A percentile compares a stretch with the other conserved stretches of the same genome.
These are phyloP conservation scores for Octopus sinensis DNA, from an alignment of 1,140 invertebrate species.

Conservation along the genomic window DNA sequence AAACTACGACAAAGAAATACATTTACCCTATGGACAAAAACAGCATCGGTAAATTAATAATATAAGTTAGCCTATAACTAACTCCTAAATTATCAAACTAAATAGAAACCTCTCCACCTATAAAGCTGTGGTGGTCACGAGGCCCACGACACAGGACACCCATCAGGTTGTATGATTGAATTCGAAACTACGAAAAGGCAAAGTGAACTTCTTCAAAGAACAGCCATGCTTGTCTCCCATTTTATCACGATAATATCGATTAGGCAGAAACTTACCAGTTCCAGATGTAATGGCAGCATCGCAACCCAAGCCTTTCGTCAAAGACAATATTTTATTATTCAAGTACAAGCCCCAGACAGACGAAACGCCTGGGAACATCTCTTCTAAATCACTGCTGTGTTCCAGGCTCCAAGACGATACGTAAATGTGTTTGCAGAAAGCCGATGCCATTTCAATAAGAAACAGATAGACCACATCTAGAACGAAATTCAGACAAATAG, in stretches of 20 bases:
- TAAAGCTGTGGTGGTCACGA: too few species aligned
- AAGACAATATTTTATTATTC: conserved; percentile 15
- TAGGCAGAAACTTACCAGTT: conserved; percentile 20
- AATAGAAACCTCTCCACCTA: too few species aligned
- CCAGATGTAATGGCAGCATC: conserved; percentile 29
- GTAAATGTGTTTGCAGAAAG: conserved; percentile 23
- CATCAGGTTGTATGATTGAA: too few species aligned
- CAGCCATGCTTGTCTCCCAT: too few species aligned
- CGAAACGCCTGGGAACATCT: conserved; percentile 23
- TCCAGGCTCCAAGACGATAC: conserved; percentile 29
- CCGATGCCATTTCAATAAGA: conserved; percentile 26
- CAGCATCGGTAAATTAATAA: too few species aligned
- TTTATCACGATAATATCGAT: background rate
- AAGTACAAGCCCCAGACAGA: conserved; percentile 23
- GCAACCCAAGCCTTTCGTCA: conserved; percentile 31
- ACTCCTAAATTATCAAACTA: too few species aligned
- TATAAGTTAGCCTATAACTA: too few species aligned
- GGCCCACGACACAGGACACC: too few species aligned
- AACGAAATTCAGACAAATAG: background rate
- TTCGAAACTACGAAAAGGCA: too few species aligned
- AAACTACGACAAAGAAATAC: too few species aligned
- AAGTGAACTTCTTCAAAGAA: too few species aligned
- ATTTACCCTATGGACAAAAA: too few species aligned
- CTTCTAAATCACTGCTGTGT: conserved; percentile 22
- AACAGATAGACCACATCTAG: conserved; percentile 30